Base-by-base conservation (phyloP, 2,113 vertebrate genomes). In the Syrrhaptes paradoxus region DNA sequence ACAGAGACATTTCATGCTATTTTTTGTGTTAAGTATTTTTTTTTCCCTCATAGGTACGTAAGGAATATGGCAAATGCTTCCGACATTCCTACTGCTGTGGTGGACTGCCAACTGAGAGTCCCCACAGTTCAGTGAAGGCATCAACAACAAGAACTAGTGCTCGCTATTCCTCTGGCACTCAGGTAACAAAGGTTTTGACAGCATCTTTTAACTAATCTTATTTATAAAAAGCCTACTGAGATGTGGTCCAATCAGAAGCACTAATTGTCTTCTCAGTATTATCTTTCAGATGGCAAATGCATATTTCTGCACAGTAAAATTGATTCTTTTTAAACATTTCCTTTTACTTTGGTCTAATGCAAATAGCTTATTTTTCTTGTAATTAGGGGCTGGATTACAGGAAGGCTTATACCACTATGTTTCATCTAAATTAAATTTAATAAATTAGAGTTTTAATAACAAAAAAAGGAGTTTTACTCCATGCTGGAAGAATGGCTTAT, bases 51-150 rank as follows among this genome's bases (percentile, higher is more conserved):
- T 5, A 99, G 99, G 99, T 99, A 73, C 99, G 99, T 76, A 99
- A 99, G 97, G 99, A 99, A 90, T 99, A 99, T 74, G 99, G 98
- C 96, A 99, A 99, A 97, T 99, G 99, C 97, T 99, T 99, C 97
- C 98, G 99, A 96, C 99, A 99, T 98, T 99, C 99, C 5, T 99
- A 99, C 96, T 99, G 99, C 98, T 99, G 99, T 88, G 98, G 99
- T 7, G 98, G 99, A 46, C 98, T 99, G 71, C 99, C 99, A 2
- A 98, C 99, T 0, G 99, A 99, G 98, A 99, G 98, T 98, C 99
- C 99, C 15, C 99, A 99, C 95, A 99, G 98, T 28, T 99, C 99
- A 29, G 98, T 98, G 89, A 99, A 99, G 97, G 98, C 99, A 5
- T 99, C 99, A 14, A 99, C 99, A 49, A 98, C 99, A 58, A 98